These are phyloP conservation scores for Allygus modestus DNA, from an alignment of 2,888 invertebrate species.

Conservation along the genomic window DNA sequence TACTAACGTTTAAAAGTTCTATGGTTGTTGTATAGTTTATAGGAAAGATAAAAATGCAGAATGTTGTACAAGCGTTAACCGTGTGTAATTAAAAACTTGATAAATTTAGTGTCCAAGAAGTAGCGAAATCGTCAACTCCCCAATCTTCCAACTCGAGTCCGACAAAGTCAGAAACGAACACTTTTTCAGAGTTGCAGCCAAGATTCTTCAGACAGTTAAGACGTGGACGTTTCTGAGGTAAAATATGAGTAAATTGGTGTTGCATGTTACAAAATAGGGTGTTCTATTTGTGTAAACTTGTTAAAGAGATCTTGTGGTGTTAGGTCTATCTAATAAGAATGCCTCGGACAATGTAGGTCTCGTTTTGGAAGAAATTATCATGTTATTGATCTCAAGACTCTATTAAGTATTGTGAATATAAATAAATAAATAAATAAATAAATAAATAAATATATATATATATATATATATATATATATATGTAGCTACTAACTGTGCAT, in stretches of 20 bases:
- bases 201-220: conserved; percentile 97
- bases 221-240: conserved; percentile 98
- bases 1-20: conserved; percentile 71
- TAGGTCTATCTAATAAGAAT: conserved; percentile 60
- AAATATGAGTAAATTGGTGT: conserved; percentile 71
- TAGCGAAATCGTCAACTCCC: conserved; percentile 82
- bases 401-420: background rate
- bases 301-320: conserved; percentile 81
- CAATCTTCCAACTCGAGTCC: conserved; percentile 90
- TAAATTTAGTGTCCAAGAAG: conserved; percentile 82
- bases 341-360: conserved; percentile 63
- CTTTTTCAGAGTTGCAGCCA: conserved; percentile 89
- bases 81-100: conserved; percentile 90
- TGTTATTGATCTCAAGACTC: background rate
- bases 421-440: too few species aligned
- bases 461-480: background rate
- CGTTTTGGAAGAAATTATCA: conserved; percentile 14
- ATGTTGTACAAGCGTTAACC: conserved; percentile 87
- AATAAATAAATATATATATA: too few species aligned
- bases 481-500: conserved; percentile 8
- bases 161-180: conserved; percentile 91
- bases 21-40: conserved; percentile 72
- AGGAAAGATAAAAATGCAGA: conserved; percentile 92
- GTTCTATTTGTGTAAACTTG: conserved; percentile 72
- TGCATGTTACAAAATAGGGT: conserved; percentile 52